Evolutionary conservation across 2,113 vertebrate genomes (phyloP).

Genomic region (Pedetes capensis): DNA sequence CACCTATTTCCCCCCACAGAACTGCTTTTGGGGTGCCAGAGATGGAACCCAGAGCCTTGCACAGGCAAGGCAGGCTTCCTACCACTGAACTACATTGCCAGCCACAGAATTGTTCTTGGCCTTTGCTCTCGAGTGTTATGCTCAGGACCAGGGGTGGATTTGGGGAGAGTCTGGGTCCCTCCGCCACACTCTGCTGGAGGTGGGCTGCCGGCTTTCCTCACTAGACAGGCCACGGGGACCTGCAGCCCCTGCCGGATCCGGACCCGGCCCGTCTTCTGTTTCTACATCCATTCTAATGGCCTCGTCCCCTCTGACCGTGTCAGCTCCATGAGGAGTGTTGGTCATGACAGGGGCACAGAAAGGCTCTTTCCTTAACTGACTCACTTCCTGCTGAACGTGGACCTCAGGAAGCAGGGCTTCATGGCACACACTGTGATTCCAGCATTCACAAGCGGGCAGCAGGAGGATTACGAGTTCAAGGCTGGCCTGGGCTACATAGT

Average conservation of each 20-base stretch:
- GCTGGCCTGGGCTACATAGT: too few species aligned
- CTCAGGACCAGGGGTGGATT: background rate
- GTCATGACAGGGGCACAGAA: fast-evolving
- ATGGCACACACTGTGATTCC: too few species aligned
- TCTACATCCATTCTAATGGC: background rate
- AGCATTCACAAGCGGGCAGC: too few species aligned
- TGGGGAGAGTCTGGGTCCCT: background rate
- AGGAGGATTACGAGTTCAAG: too few species aligned
- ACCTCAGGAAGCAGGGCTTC: background rate
- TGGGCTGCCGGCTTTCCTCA: background rate
- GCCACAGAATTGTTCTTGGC: background rate
- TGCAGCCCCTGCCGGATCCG: too few species aligned
- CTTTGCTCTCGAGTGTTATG: background rate
- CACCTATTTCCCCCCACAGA: too few species aligned
- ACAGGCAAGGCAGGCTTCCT: too few species aligned
- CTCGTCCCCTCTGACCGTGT: background rate
- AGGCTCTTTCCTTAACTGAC: background rate
- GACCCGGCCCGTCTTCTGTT: too few species aligned
- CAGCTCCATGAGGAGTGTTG: background rate
- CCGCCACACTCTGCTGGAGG: background rate
- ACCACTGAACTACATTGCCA: background rate
- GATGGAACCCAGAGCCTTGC: too few species aligned
- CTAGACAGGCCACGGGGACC: background rate
- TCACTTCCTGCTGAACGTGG: background rate
- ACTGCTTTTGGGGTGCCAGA: too few species aligned